A percentile compares a stretch with the other conserved stretches of the same genome.
Evolutionary conservation across 2,888 invertebrate genomes (phyloP).

Genomic region (Ctenicera cuprea): DNA sequence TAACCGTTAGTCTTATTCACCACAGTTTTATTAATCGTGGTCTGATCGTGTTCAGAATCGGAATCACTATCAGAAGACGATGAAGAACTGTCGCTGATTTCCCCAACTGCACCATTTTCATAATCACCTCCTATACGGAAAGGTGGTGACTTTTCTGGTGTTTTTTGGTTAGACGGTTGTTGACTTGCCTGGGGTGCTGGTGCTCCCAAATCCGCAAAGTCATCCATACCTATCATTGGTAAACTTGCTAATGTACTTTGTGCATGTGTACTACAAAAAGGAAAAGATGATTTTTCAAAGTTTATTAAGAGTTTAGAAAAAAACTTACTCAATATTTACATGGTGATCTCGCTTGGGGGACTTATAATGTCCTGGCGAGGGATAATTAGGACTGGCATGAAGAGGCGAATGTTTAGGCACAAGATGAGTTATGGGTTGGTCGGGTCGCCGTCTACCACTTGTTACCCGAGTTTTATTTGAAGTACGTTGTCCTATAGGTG

Average conservation of each 20-base stretch:
- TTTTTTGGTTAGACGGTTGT: slow-evolving; percentile 40
- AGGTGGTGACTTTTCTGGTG: slow-evolving; percentile 60
- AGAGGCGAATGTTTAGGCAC: slow-evolving; percentile 77
- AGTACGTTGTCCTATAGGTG: slow-evolving; percentile 69
- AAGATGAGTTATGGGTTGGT: slow-evolving; percentile 71
- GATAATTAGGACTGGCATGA: slow-evolving; percentile 75
- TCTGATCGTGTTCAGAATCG: slow-evolving; percentile 65
- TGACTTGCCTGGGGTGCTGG: slow-evolving; percentile 40
- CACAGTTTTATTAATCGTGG: slow-evolving; percentile 25
- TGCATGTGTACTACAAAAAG: slow-evolving; percentile 76
- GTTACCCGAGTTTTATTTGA: slow-evolving; percentile 71
- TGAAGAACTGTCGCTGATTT: slow-evolving; percentile 69
- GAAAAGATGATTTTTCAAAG: background rate
- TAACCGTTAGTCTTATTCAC: slow-evolving; percentile 67
- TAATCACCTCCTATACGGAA: slow-evolving; percentile 53
- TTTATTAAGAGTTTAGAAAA: background rate
- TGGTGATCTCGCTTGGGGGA: slow-evolving; percentile 69
- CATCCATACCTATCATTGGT: slow-evolving; percentile 85
- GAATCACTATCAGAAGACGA: slow-evolving; percentile 71
- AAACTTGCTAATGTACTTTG: slow-evolving; percentile 82
- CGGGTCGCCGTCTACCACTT: slow-evolving; percentile 67
- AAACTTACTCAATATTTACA: slow-evolving; percentile 67
- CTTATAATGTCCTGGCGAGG: slow-evolving; percentile 67
- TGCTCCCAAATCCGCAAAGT: slow-evolving; percentile 68
- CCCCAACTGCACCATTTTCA: slow-evolving; percentile 66